Evolutionary conservation across 2,113 vertebrate species (phyloP).

Genomic region (Ptyas mucosa): DNA sequence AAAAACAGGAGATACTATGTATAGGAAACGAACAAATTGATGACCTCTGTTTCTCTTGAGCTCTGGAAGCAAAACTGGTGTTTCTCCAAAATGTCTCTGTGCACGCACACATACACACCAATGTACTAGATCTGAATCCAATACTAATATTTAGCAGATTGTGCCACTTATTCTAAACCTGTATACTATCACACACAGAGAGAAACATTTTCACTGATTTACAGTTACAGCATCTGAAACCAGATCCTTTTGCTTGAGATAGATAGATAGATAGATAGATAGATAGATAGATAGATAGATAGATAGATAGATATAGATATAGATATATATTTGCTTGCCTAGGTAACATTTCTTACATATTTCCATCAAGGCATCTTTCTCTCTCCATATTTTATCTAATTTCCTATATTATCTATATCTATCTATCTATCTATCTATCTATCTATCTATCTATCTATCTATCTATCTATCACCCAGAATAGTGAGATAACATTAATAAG

Average conservation of each 20-base stretch:
- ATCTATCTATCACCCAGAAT: too few relatives aligned
- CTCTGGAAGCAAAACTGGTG: neutral
- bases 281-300: too few relatives aligned
- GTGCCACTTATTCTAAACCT: neutral
- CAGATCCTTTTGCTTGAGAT: neutral
- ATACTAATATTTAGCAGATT: neutral
- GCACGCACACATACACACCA: too few relatives aligned
- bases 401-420: too few relatives aligned
- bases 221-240: neutral
- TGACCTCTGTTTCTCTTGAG: conserved; percentile 25
- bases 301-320: too few relatives aligned
- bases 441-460: too few relatives aligned
- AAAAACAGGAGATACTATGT: conserved; percentile 35
- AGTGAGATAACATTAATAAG: neutral
- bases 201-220: neutral
- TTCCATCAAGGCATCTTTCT: too few relatives aligned
- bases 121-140: neutral
- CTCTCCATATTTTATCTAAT: too few relatives aligned
- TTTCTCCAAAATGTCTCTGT: neutral
- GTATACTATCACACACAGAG: neutral
- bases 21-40: conserved; percentile 24
- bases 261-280: too few relatives aligned
- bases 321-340: too few relatives aligned
- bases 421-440: too few relatives aligned
- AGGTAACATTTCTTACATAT: too few relatives aligned